Evolutionary conservation across 2,888 invertebrate species (phyloP).

Genomic region (Polymixis flavicincta): DNA sequence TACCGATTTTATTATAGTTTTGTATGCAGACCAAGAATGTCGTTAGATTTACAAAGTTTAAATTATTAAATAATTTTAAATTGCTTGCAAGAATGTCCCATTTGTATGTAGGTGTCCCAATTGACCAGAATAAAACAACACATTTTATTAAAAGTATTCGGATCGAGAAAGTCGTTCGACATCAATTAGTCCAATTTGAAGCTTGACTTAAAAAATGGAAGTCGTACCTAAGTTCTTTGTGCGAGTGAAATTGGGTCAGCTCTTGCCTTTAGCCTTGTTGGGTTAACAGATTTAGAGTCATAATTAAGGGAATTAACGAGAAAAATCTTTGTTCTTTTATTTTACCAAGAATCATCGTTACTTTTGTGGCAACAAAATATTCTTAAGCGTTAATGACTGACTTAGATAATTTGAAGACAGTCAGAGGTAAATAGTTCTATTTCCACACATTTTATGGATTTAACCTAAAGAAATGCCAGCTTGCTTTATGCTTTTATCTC

Average conservation of each 20-base stretch:
- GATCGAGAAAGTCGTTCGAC: slow-evolving; percentile 36
- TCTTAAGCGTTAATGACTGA: not conserved
- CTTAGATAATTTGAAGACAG: not conserved
- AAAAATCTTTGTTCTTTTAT: not conserved
- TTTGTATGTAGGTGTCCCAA: slow-evolving; percentile 11
- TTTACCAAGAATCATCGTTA: not conserved
- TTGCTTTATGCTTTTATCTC: too few relatives aligned
- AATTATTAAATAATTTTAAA: slow-evolving; percentile 9
- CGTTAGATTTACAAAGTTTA: not conserved
- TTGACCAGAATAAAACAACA: slow-evolving; percentile 19
- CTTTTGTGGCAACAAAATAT: not conserved
- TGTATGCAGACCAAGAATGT: not conserved
- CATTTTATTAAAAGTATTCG: slow-evolving; percentile 16
- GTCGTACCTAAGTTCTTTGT: slow-evolving; percentile 23
- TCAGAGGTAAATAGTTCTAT: not conserved
- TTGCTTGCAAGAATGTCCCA: slow-evolving; percentile 11
- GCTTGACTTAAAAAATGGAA: slow-evolving; percentile 28
- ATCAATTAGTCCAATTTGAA: slow-evolving; percentile 48
- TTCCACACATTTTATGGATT: too few relatives aligned
- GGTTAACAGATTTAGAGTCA: slow-evolving; percentile 1
- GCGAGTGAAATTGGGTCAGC: slow-evolving; percentile 31
- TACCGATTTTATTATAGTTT: not conserved
- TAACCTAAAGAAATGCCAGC: too few relatives aligned
- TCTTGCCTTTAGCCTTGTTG: slow-evolving; percentile 7
- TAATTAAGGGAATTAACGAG: slow-evolving; percentile 7